Evolutionary conservation across 2,888 invertebrate species (phyloP).

Genomic region (Caenorhabditis sp.): DNA sequence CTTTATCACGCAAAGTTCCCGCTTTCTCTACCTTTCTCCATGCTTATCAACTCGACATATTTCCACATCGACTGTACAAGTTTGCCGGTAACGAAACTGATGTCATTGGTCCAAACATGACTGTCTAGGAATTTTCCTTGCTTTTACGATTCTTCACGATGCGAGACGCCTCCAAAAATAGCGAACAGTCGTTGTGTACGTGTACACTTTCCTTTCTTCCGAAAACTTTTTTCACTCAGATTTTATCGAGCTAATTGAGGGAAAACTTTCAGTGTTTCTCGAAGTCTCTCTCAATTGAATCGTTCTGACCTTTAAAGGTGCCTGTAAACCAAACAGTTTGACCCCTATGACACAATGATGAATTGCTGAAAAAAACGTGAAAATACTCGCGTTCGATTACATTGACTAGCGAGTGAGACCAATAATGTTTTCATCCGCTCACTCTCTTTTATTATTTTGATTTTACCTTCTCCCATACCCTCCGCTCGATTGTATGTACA

Average conservation of each 20-base stretch:
- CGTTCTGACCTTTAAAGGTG: conserved; percentile 1
- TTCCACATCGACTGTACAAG: neutral
- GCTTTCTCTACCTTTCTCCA: neutral
- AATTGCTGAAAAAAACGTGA: too few relatives aligned
- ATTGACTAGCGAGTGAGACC: too few relatives aligned
- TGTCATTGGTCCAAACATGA: too few relatives aligned
- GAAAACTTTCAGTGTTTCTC: neutral
- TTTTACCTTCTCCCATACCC: conserved; percentile 21
- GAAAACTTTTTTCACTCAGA: neutral
- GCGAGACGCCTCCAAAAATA: conserved; percentile 1
- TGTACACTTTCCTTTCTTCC: neutral
- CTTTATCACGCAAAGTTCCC: conserved; percentile 10
- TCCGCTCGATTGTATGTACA: conserved; percentile 22
- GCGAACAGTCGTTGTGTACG: neutral
- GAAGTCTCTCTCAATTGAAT: conserved; percentile 9
- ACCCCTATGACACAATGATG: conserved; percentile 7
- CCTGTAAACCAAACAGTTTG: conserved; percentile 5
- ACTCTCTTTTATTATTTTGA: conserved; percentile 20
- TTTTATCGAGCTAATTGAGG: conserved; percentile 7
- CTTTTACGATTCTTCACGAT: neutral
- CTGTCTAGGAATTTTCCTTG: neutral
- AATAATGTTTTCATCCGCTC: conserved; percentile 17
- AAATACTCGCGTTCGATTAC: too few relatives aligned
- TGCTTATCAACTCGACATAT: neutral
- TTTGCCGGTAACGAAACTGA: too few relatives aligned